Evolutionary conservation across 53 echinoderm and acorn worm species (phyloP), one percentile per base, ranked within the genome.

Genomic region (Actinopyga echinites): DNA sequence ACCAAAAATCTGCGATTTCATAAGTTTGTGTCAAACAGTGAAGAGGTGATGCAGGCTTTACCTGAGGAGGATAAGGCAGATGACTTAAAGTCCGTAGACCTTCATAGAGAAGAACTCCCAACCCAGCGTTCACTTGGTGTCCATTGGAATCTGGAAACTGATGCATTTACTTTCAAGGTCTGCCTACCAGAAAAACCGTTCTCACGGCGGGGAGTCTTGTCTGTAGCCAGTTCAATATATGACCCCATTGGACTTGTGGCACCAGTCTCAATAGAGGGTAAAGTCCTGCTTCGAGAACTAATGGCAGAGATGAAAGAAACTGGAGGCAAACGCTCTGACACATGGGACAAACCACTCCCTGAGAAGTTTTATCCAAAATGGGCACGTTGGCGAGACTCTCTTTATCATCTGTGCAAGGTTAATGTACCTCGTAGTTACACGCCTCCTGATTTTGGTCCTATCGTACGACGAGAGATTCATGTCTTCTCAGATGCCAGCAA

Each of bases 401-500:
- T 89, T 30, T 49, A 71, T 23, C 79, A 80, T 34, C 63, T 89
- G 49, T 56, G 79, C 69, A 42, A 52, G 4, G 58, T 43, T 69
- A 69, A 34, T 56, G 73, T 85, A 35, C 89, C 85, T 56, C 68
- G 85, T 28, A 60, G 57, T 67, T 85, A 90, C 78, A 52, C 57
- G 15, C 69, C 37, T 17, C 37, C 69, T 17, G 69, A 35, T 22
- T 69, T 69, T 35, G 69, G 69, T 37, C 69, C 36, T 6, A 22
- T 25, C 21, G 45, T 33, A 4, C 58, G 35, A 5, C 54, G 77
- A 29, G 45, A 52, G 49, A 45, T 86, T 54, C 54, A 75, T 33
- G 75, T 90, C 17, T 90, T 82, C 54, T 90, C 83, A 24, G 90
- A 90, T 77, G 90, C 90, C 22, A 86, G 82, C 28, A 86, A 90